phyloP scores from a whole-genome alignment of 2,797 vertebrate genomes.

The Gambusia yucatana region DNA sequence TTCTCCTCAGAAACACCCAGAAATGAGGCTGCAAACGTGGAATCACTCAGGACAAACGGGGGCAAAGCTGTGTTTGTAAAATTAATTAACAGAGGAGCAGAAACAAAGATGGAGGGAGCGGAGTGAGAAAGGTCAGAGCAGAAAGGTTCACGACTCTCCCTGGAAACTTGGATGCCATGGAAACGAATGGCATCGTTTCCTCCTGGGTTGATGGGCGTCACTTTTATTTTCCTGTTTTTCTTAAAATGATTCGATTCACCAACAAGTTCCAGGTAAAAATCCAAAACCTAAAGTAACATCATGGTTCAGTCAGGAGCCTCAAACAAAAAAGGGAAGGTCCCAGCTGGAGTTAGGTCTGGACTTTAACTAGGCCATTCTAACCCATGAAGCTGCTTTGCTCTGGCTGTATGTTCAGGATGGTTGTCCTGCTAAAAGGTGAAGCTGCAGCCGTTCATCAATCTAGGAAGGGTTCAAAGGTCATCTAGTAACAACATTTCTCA shows the following conservation, averaged over 20 bases:
- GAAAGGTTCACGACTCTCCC: background rate
- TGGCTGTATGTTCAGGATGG: background rate
- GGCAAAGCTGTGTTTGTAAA: background rate
- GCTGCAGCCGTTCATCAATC: background rate
- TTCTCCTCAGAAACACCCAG: conserved; percentile 4
- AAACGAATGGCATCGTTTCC: no score
- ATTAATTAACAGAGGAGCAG: background rate
- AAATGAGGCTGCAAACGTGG: conserved; percentile 24
- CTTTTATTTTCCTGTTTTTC: background rate
- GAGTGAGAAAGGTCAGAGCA: conserved; percentile 14
- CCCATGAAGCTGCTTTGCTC: background rate
- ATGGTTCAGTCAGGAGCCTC: background rate
- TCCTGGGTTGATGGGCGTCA: conserved; percentile 12
- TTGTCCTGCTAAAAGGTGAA: background rate
- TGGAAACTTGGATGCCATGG: conserved; percentile 1
- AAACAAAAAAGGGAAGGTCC: background rate
- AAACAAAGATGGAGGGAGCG: background rate
- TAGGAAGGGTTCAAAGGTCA: background rate
- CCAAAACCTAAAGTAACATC: background rate
- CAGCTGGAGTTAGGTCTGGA: background rate
- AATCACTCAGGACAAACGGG: conserved; percentile 5
- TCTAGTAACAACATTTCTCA: background rate
- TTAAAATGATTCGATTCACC: background rate
- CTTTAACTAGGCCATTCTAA: background rate
- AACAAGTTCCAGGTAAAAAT: background rate